Evolutionary conservation across 2,797 vertebrate species (phyloP), one percentile per base, ranked within the genome.

Genomic region (Kryptolebias ocellatus): DNA sequence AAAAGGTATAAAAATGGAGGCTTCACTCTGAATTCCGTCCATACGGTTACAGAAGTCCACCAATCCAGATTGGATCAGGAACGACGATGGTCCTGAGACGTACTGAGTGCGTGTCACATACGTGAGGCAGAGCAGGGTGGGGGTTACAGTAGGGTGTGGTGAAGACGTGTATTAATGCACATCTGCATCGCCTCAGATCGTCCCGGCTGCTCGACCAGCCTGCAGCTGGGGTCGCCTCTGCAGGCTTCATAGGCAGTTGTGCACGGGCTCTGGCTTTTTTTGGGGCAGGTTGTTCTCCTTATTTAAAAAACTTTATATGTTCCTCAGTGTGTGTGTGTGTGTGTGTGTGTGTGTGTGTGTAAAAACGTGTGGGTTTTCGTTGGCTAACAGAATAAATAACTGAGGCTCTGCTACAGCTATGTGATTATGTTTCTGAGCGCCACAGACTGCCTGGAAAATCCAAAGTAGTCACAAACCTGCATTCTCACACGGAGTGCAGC

Each of bases 401-500:
- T 64, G 1, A 64, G 67, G 63, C 72, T 77, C 65, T 61, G 56
- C 71, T 52, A 16, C 2, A 77, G 66, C 80, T 58, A 12, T 72
- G 87, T 85, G 83, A 87, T 89, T 85, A 86, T 67, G 59, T 80
- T 81, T 70, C 65, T 42, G 58, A 7, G 24, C 70, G 64, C 83
- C 87, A 69, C 88, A 87, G 78, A 53, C 79, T 67, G 74, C 18
- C 78, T 3, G 81, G 84, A 77, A 86, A 78, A 78, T 70, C 82
- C 50, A 73, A 85, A 91, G 89, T 87, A 86, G 88, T 80, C 76
- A 16, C 87, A 83, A 87, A 90, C 87, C 87, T 88, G 85, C 70
- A 67, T 88, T 85, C 80, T 84, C 81, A 85, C 78, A 83, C 54
- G n/a, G 45, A 83, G 74, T 63, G 31, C 79, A 84, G 86, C 85